A percentile compares a stretch with the other conserved stretches of the same genome.
These are phyloP conservation scores for Elephantulus edwardii DNA, from an alignment of 2,113 vertebrate genomes.

Conservation along the genomic window DNA sequence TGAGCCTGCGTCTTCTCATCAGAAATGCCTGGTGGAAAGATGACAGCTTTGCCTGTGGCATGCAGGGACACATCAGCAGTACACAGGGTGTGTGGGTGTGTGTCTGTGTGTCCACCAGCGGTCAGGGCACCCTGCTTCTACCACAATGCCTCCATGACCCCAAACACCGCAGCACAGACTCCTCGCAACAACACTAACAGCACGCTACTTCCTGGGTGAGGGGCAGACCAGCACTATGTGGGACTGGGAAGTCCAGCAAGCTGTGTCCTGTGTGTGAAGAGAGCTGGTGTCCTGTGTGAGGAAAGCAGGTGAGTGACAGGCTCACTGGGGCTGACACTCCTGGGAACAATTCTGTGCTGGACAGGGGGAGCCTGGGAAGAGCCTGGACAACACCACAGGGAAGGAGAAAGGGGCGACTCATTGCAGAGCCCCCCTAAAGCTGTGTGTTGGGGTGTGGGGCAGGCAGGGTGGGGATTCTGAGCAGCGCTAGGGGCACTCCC, in stretches of 20 bases:
- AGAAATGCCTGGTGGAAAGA: constrained; percentile 84
- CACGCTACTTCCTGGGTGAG: too few relatives aligned
- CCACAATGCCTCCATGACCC: too few relatives aligned
- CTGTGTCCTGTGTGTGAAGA: too few relatives aligned
- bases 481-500: background rate
- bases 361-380: background rate
- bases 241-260: too few relatives aligned
- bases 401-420: background rate
- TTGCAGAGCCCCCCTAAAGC: background rate
- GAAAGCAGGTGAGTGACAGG: background rate
- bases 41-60: accelerated
- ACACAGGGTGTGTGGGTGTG: too few relatives aligned
- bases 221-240: too few relatives aligned
- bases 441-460: accelerated
- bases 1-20: constrained; percentile 85
- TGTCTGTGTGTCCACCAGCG: too few relatives aligned
- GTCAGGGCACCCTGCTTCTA: too few relatives aligned
- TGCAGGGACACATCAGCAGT: too few relatives aligned
- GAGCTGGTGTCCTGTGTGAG: too few relatives aligned
- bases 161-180: background rate
- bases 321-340: background rate
- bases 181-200: too few relatives aligned
- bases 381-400: background rate
- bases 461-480: background rate
- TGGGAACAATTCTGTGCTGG: background rate